These are phyloP conservation scores for Astur gentilis DNA, from an alignment of 2,113 vertebrate genomes.

Conservation along the genomic window DNA sequence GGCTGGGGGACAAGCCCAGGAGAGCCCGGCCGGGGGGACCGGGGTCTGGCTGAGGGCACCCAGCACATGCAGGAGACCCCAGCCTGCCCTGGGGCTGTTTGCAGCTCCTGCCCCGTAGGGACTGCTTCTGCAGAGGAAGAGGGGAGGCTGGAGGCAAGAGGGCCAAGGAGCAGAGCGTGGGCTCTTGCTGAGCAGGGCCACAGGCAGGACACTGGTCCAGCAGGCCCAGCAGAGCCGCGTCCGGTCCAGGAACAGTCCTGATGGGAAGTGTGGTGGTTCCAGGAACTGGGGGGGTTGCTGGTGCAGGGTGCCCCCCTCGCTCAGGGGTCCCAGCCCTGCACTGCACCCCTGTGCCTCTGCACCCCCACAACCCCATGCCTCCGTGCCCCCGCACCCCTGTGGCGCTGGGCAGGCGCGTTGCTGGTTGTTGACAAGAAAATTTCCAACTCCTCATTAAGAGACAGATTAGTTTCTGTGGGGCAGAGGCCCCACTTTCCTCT, in stretches of 20 bases:
- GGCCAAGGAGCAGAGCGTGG: fast-evolving
- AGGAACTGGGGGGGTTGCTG: not conserved
- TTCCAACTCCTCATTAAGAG: not conserved
- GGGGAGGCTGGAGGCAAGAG: not conserved
- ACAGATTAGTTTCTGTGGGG: not conserved
- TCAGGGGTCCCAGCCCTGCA: no score
- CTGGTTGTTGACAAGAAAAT: not conserved
- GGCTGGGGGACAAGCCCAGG: not conserved
- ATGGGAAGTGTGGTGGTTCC: fast-evolving
- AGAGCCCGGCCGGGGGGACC: fast-evolving
- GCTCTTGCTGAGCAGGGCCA: not conserved
- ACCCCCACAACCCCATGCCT: not conserved
- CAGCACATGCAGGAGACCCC: not conserved
- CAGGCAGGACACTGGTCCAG: not conserved
- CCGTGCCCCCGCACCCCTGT: fast-evolving
- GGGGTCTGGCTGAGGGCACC: fast-evolving
- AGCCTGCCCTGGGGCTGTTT: fast-evolving
- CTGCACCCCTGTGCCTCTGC: not conserved
- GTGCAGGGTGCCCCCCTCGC: not conserved
- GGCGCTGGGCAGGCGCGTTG: fast-evolving
- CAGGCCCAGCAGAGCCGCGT: fast-evolving
- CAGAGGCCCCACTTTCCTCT: not conserved
- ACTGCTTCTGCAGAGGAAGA: not conserved
- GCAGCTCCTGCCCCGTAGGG: not conserved
- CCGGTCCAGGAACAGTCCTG: fast-evolving